phyloP scores from a whole-genome alignment of 2,888 invertebrate genomes.

The Dendrolimus pini region DNA sequence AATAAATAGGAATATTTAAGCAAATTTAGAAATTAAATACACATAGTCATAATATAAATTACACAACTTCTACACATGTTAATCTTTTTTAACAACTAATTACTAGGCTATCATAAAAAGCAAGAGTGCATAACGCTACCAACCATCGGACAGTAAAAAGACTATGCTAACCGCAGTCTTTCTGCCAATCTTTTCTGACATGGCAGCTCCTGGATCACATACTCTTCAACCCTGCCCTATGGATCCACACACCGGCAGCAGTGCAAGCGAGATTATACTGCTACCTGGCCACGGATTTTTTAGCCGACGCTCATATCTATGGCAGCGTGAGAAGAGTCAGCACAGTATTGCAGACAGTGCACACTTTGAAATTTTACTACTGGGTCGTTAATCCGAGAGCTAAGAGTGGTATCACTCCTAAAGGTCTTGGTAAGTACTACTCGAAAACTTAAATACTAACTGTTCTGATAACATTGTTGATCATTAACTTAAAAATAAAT shows the following conservation, averaged over 20 bases:
- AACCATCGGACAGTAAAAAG: constrained; percentile 70
- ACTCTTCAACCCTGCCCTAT: constrained; percentile 98
- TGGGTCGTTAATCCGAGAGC: constrained; percentile 98
- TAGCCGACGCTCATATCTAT: constrained; percentile 98
- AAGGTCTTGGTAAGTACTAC: constrained; percentile 88
- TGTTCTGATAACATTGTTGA: too few species aligned
- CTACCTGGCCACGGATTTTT: constrained; percentile 98
- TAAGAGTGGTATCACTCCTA: constrained; percentile 96
- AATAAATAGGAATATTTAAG: too few species aligned
- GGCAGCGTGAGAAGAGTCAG: constrained; percentile 97
- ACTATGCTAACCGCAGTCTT: constrained; percentile 85
- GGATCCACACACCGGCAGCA: constrained; percentile 98
- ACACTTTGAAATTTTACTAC: constrained; percentile 99
- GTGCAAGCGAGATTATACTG: constrained; percentile 97
- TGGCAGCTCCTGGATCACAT: constrained; percentile 99
- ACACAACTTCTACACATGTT: too few species aligned
- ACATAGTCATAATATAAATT: too few species aligned
- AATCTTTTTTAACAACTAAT: neutral
- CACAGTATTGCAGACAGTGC: constrained; percentile 98
- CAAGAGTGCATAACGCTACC: constrained; percentile 64
- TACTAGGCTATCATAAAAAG: constrained; percentile 26
- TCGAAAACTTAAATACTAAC: too few species aligned
- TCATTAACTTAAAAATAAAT: too few species aligned
- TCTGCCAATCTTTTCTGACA: constrained; percentile 92
- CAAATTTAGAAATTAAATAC: too few species aligned